Percentiles rank a stretch among this genome's conserved stretches.
phyloP scores from a whole-genome alignment of 1,140 invertebrate species.

The Drosophila tropicalis region DNA sequence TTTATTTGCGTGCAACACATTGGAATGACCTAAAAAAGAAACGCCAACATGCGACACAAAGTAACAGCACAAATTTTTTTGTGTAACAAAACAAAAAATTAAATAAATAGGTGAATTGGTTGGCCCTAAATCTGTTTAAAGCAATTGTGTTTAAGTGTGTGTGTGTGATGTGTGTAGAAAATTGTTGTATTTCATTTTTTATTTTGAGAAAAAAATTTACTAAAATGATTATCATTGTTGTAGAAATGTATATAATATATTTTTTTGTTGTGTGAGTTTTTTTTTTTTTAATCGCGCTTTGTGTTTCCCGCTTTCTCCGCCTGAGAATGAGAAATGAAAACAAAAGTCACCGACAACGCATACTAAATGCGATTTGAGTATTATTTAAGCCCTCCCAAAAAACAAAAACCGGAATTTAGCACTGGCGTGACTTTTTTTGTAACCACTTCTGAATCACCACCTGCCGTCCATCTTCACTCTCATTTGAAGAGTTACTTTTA shows the following conservation, averaged over 20 bases:
- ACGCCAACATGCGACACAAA: slow-evolving; percentile 68
- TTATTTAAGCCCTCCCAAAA: slow-evolving; percentile 23
- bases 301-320: slow-evolving; percentile 48
- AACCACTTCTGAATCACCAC: background rate
- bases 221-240: slow-evolving; percentile 55
- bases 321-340: slow-evolving; percentile 73
- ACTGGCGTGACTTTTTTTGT: slow-evolving; percentile 35
- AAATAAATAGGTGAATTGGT: slow-evolving; percentile 76
- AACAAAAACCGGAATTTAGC: slow-evolving; percentile 35
- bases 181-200: slow-evolving; percentile 24
- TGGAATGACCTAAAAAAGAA: slow-evolving; percentile 67
- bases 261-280: slow-evolving; percentile 13
- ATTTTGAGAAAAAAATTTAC: slow-evolving; percentile 37
- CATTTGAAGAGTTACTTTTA: slow-evolving; percentile 3
- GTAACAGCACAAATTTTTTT: slow-evolving; percentile 36
- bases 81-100: slow-evolving; percentile 58
- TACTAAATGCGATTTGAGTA: slow-evolving; percentile 14
- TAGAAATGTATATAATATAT: slow-evolving; percentile 35
- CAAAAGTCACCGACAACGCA: slow-evolving; percentile 45
- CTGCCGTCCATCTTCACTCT: background rate
- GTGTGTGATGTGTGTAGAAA: slow-evolving; percentile 11
- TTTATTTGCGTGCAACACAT: slow-evolving; percentile 36
- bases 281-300: slow-evolving; percentile 47
- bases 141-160: slow-evolving; percentile 26
- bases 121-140: slow-evolving; percentile 64